Conservation (phyloP, 2,888 invertebrate species). For the Mythimna impura region DNA sequence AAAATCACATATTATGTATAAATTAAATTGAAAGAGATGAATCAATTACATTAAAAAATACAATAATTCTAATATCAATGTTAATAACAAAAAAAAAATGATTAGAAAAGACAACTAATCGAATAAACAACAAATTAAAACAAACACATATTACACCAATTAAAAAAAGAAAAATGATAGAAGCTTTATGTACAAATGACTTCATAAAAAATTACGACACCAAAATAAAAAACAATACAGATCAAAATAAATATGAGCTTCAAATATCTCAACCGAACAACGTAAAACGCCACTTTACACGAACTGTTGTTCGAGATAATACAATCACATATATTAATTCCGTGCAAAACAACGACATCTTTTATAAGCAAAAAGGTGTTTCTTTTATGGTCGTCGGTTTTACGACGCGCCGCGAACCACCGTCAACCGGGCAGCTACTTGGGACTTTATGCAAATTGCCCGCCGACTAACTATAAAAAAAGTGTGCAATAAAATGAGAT, state of each 20-base stretch:
- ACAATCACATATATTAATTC: slow-evolving; percentile 71
- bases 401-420: slow-evolving; percentile 78
- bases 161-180: too few relatives aligned
- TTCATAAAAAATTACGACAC: background rate
- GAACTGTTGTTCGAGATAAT: slow-evolving; percentile 61
- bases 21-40: too few relatives aligned
- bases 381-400: slow-evolving; percentile 84
- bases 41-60: too few relatives aligned
- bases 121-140: too few relatives aligned
- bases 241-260: slow-evolving; percentile 20
- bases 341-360: slow-evolving; percentile 69
- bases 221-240: background rate
- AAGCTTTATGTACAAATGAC: background rate
- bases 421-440: slow-evolving; percentile 80
- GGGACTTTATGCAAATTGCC: slow-evolving; percentile 84
- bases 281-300: slow-evolving; percentile 61
- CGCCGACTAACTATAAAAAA: slow-evolving; percentile 76
- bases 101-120: too few relatives aligned
- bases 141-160: too few relatives aligned
- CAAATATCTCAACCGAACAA: slow-evolving; percentile 44
- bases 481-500: slow-evolving; percentile 67
- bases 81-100: too few relatives aligned
- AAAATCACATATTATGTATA: too few relatives aligned
- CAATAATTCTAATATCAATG: too few relatives aligned
- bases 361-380: slow-evolving; percentile 83